Percentiles rank a stretch among this genome's conserved stretches.
These are phyloP conservation scores for Gymnoscopelus microlampas DNA, from an alignment of 2,797 vertebrate genomes.

Conservation along the genomic window DNA sequence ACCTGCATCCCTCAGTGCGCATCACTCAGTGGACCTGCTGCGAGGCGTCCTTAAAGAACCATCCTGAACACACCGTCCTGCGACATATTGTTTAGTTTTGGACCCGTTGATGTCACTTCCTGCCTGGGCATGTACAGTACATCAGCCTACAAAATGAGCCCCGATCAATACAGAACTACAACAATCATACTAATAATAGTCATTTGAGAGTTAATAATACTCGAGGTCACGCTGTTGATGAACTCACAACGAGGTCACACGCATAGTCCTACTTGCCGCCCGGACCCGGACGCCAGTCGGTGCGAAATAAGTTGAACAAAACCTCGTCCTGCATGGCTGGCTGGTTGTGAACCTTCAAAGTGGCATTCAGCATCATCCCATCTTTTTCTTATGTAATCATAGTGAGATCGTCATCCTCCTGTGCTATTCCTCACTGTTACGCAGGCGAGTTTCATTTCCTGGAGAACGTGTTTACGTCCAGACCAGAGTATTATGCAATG, in stretches of 20 bases:
- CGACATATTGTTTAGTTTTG: constrained; percentile 74
- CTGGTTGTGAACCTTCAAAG: constrained; percentile 29
- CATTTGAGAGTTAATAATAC: constrained; percentile 2
- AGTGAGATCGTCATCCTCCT: constrained; percentile 59
- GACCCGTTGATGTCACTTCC: constrained; percentile 87
- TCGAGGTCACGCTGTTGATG: constrained; percentile 56
- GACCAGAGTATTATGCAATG: constrained; percentile 63
- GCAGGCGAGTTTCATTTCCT: constrained; percentile 65
- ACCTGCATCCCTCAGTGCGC: constrained; percentile 65
- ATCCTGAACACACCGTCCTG: constrained; percentile 73
- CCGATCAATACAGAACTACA: too few relatives aligned
- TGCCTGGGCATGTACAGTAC: constrained; percentile 55
- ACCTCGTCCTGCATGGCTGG: too few relatives aligned
- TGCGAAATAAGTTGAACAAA: too few relatives aligned
- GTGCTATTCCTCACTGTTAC: constrained; percentile 42
- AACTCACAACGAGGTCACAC: constrained; percentile 74
- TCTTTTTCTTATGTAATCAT: constrained; percentile 65
- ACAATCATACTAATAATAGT: too few relatives aligned
- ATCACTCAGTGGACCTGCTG: constrained; percentile 59
- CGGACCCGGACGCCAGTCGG: too few relatives aligned
- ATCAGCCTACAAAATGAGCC: constrained; percentile 52
- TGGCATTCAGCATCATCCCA: constrained; percentile 49
- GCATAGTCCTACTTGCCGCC: neutral
- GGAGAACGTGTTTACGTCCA: constrained; percentile 57
- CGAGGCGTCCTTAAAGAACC: constrained; percentile 54